These are phyloP conservation scores for Arctocebus calabarensis DNA, from an alignment of 2,797 vertebrate species.

Conservation along the genomic window DNA sequence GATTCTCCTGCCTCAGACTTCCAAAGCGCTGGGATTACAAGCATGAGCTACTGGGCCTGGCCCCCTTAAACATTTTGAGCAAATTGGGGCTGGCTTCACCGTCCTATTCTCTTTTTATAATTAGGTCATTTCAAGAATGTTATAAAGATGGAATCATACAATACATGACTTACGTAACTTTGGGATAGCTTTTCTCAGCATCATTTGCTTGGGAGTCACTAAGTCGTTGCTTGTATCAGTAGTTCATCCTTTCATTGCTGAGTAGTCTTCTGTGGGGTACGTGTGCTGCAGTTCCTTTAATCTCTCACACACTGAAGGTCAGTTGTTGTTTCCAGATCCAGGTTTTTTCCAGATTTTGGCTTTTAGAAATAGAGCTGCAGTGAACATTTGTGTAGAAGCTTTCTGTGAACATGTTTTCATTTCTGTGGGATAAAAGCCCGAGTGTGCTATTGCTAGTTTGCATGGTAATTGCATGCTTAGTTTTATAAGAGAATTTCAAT, in stretches of 20 bases:
- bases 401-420: slow-evolving; percentile 16
- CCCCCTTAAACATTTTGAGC: background rate
- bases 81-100: background rate
- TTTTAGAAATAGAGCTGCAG: background rate
- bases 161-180: background rate
- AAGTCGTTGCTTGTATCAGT: background rate
- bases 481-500: slow-evolving; percentile 28
- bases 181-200: background rate
- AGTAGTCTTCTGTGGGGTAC: background rate
- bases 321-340: background rate
- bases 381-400: background rate
- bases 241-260: background rate
- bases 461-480: slow-evolving; percentile 37
- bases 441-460: background rate
- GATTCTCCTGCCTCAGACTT: background rate
- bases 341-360: background rate
- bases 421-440: slow-evolving; percentile 32
- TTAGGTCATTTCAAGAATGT: slow-evolving; percentile 50
- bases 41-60: background rate
- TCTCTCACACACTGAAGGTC: background rate
- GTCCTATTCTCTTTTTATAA: background rate
- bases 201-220: background rate
- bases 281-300: background rate
- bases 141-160: background rate
- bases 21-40: background rate